These are phyloP conservation scores for Onthophagus taurus DNA, from an alignment of 1,140 invertebrate species.

Conservation along the genomic window DNA sequence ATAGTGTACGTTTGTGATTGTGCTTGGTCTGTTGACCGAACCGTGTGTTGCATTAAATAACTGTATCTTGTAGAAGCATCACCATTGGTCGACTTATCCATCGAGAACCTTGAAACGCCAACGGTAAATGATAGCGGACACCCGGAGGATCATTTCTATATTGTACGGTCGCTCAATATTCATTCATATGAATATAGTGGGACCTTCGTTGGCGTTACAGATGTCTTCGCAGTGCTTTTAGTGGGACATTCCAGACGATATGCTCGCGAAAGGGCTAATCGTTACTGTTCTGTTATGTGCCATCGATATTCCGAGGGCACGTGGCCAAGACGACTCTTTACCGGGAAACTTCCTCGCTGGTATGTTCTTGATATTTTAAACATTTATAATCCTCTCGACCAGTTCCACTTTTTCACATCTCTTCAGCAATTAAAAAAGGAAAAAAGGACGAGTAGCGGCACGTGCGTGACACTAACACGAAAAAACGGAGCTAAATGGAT, in stretches of 20 bases:
- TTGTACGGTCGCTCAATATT: conserved; percentile 12
- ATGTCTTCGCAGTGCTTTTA: conserved; percentile 10
- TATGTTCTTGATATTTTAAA: conserved; percentile 33
- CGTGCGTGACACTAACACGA: too few relatives aligned
- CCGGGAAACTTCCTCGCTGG: conserved; percentile 69
- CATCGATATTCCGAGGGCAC: conserved; percentile 16
- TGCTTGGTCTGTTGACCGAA: too few relatives aligned
- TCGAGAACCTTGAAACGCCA: conserved; percentile 15
- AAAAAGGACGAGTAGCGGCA: too few relatives aligned
- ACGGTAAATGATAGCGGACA: conserved; percentile 17
- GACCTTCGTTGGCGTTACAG: conserved; percentile 9
- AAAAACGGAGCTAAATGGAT: too few relatives aligned
- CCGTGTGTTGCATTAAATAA: conserved; percentile 13
- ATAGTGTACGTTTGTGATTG: too few relatives aligned
- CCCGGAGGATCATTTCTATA: conserved; percentile 13
- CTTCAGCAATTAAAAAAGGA: too few relatives aligned
- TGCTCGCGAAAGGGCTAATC: conserved; percentile 14
- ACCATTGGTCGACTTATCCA: conserved; percentile 10
- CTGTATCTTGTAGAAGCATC: conserved; percentile 8
- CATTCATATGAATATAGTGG: not conserved
- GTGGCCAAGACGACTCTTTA: conserved; percentile 61
- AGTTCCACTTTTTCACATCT: too few relatives aligned
- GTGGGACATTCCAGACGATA: conserved; percentile 11
- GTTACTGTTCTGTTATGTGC: conserved; percentile 10
- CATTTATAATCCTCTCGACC: too few relatives aligned